These are phyloP conservation scores for Pammene fasciana DNA, from an alignment of 2,888 invertebrate genomes.

Conservation along the genomic window DNA sequence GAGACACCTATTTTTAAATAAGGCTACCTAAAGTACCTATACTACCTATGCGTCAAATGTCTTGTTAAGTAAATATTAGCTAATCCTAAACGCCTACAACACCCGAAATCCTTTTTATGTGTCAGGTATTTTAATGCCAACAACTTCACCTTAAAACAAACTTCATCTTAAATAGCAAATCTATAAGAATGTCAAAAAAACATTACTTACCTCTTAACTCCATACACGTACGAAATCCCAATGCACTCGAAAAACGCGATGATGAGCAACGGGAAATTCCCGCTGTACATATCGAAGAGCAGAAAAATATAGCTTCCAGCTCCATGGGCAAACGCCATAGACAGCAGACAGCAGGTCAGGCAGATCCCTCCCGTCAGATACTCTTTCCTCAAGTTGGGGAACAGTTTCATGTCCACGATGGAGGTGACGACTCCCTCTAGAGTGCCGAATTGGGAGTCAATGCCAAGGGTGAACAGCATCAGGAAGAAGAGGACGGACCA, in stretches of 20 bases:
- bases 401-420: conserved; percentile 96
- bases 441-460: conserved; percentile 98
- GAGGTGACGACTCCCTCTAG: conserved; percentile 98
- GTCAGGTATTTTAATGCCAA: too few relatives aligned
- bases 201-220: conserved; percentile 90
- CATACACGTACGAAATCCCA: conserved; percentile 96
- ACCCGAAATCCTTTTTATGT: too few relatives aligned
- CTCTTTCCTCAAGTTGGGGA: conserved; percentile 95
- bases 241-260: conserved; percentile 97
- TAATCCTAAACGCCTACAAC: too few relatives aligned
- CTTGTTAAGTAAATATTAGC: too few relatives aligned
- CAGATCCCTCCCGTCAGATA: conserved; percentile 92
- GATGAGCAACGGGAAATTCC: conserved; percentile 95
- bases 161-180: too few relatives aligned
- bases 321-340: conserved; percentile 96
- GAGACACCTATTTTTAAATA: too few relatives aligned
- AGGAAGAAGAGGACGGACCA: conserved; percentile 98
- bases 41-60: too few relatives aligned
- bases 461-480: conserved; percentile 97
- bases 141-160: too few relatives aligned
- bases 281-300: conserved; percentile 96
- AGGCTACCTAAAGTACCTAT: too few relatives aligned
- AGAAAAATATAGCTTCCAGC: conserved; percentile 97
- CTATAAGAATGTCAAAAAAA: too few relatives aligned
- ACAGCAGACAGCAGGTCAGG: conserved; percentile 90